Evolutionary conservation across 2,888 invertebrate species (phyloP).

Genomic region (Ormyrus thymus): DNA sequence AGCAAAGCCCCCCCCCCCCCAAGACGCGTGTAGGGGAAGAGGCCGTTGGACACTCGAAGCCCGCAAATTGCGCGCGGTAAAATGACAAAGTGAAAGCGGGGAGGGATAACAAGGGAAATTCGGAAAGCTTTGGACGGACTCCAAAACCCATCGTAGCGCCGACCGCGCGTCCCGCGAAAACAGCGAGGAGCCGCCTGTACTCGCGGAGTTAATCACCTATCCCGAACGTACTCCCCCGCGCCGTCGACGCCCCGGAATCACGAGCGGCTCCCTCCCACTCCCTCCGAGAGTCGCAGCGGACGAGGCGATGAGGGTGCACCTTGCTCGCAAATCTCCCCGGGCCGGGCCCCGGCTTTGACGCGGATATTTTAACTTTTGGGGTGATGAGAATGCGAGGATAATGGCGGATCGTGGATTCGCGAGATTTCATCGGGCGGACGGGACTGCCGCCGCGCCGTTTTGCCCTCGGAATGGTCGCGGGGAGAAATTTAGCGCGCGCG

Average conservation of each 20-base stretch:
- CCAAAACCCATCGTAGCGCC: constrained; percentile 61
- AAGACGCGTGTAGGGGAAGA: no score
- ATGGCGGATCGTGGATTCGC: no score
- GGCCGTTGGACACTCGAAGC: not conserved
- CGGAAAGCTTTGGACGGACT: constrained; percentile 57
- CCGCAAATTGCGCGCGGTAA: constrained; percentile 4
- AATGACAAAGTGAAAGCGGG: not conserved
- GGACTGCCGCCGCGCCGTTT: no score
- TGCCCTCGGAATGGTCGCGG: no score
- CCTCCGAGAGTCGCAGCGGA: no score
- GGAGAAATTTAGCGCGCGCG: no score
- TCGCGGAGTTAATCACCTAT: constrained; percentile 40
- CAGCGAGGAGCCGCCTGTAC: not conserved
- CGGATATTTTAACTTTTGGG: no score
- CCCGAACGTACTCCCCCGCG: no score
- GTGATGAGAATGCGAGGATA: no score
- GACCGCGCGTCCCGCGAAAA: constrained; percentile 37
- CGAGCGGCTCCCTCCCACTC: not conserved
- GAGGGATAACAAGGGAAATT: constrained; percentile 26
- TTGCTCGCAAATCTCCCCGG: not conserved
- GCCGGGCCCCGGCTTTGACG: no score
- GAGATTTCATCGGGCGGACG: no score
- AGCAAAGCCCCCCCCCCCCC: not conserved
- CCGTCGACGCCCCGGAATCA: constrained; percentile 11
- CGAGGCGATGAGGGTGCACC: constrained; percentile 12